Evolutionary conservation across 2,888 invertebrate genomes (phyloP).

Genomic region (Pinctada fucata): DNA sequence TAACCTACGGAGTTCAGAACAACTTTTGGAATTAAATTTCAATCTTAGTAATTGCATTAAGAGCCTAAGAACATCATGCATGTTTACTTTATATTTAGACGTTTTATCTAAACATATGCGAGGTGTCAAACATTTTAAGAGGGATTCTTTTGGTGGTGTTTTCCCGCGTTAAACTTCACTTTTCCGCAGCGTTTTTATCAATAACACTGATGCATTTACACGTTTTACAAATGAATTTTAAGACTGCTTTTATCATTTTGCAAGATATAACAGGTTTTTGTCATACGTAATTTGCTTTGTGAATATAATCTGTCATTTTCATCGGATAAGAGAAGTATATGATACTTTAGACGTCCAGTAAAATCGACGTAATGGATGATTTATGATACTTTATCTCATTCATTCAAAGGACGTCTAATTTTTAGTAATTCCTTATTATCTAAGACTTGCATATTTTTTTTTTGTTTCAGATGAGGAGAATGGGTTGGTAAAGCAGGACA

Average conservation of each 20-base stretch:
- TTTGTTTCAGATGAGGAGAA: conserved; percentile 62
- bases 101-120: not conserved
- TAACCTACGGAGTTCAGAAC: not conserved
- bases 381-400: no score
- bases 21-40: conserved; percentile 15
- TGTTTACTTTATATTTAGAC: conserved; percentile 1
- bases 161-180: not conserved
- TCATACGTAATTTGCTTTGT: not conserved
- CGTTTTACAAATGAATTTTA: not conserved
- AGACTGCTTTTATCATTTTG: not conserved
- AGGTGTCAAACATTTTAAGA: not conserved
- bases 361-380: no score
- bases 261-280: not conserved
- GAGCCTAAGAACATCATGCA: not conserved
- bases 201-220: not conserved
- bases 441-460: not conserved
- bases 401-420: no score
- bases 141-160: not conserved
- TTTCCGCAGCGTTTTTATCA: not conserved
- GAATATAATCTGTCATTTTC: not conserved
- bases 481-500: conserved; percentile 59
- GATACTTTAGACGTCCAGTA: no score
- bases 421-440: no score
- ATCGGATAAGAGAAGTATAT: no score
- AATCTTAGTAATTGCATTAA: conserved; percentile 12